Evolutionary conservation across 1,140 invertebrate genomes (phyloP).

Genomic region (Leptopilina clavipes): DNA sequence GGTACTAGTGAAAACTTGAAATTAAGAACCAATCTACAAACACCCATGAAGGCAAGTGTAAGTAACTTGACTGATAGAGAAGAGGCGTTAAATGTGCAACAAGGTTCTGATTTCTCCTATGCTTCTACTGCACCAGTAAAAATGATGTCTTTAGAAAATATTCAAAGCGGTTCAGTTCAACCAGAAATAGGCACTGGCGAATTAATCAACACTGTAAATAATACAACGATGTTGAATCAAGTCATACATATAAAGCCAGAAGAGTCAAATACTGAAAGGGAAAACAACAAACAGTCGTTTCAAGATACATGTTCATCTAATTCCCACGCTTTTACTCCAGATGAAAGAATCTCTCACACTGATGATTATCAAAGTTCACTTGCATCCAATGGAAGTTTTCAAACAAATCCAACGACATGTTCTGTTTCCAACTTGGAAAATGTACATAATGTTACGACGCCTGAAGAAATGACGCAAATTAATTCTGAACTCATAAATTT

Average conservation of each 20-base stretch:
- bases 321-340: conserved; percentile 65
- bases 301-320: conserved; percentile 63
- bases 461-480: conserved; percentile 62
- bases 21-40: conserved; percentile 70
- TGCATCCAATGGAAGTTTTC: conserved; percentile 63
- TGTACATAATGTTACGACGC: conserved; percentile 69
- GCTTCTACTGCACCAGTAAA: conserved; percentile 73
- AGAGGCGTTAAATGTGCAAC: conserved; percentile 68
- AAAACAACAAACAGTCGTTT: conserved; percentile 66
- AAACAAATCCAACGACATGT: conserved; percentile 66
- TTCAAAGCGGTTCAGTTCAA: conserved; percentile 57
- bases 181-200: conserved; percentile 39
- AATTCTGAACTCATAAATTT: conserved; percentile 48
- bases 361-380: conserved; percentile 70
- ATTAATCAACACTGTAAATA: conserved; percentile 36
- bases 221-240: conserved; percentile 58
- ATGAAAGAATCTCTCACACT: conserved; percentile 69
- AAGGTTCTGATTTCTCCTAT: conserved; percentile 63
- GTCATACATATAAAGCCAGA: conserved; percentile 59
- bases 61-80: conserved; percentile 71
- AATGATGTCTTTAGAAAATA: conserved; percentile 71
- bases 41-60: conserved; percentile 65
- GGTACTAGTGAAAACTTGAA: conserved; percentile 71
- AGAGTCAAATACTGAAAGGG: conserved; percentile 46
- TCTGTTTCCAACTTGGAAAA: conserved; percentile 66